Evolutionary conservation across 1,140 invertebrate genomes (phyloP), one percentile per base, ranked within the genome.

Genomic region (Triops cancriformis): DNA sequence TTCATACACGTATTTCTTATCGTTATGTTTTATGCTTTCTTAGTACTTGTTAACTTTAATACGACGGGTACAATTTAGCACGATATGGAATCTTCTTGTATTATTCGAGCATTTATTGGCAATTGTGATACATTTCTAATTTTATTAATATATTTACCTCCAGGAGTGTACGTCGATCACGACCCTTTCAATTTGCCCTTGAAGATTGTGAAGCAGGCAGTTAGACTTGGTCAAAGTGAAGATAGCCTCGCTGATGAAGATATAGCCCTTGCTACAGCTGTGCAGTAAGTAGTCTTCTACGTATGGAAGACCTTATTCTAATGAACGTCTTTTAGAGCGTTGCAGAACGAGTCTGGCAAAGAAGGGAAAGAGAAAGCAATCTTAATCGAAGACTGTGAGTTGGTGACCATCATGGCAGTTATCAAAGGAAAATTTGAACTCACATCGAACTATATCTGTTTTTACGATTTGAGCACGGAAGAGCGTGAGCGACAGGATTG

Each of bases 391-490:
- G 88, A 90, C 41, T 90, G 89, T 82, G 88, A 90, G 80, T 83
- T 90, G 4, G 87, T 91, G 9, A 90, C 89, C 0, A 82, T 90
- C 42, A 89, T 89, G 84, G 87, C 88, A 41, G 87, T 88, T 42
- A 85, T 90, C 18, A 89, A 89, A 83, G 90, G 90, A 27, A 85
- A 88, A 51, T 85, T 91, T 26, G 90, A 91, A 82, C 85, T 91
- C 73, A 90, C 90, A n/a, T 88, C 88, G 7, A 88, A 85, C 43
- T 84, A 88, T 80, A 85, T 90, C 41, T 89, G 89, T 78, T 91
- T 90, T 81, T 86, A 89, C 81, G 90, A 90, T 82, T 81, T 87
- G 43, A 89, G 86, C 81, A 86, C 85, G 51, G 88, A 89, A 80
- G 88, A 89, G 82, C 86, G 87, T 80, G 86, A 85, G 80, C 83